phyloP scores from a whole-genome alignment of 2,888 invertebrate genomes.

The Drosophila melanocephala region DNA sequence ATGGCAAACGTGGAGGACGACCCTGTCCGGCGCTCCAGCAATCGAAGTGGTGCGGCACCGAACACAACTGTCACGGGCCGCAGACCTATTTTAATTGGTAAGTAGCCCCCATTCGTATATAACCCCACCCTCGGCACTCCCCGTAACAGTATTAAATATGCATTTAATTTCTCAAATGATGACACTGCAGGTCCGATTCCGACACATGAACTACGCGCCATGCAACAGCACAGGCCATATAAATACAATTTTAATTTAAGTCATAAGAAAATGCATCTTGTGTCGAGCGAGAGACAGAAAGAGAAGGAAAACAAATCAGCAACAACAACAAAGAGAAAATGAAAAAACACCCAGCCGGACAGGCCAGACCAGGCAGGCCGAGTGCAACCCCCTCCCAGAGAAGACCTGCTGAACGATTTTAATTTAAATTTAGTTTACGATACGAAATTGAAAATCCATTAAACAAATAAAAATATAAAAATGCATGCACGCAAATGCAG shows the following conservation, averaged over 20 bases:
- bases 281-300: constrained; percentile 37
- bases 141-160: constrained; percentile 29
- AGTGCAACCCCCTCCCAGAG: constrained; percentile 5
- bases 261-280: constrained; percentile 76
- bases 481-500: constrained; percentile 39
- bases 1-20: constrained; percentile 92
- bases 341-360: constrained; percentile 3
- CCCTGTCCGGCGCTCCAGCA: constrained; percentile 94
- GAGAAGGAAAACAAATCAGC: background rate
- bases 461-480: background rate
- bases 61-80: constrained; percentile 88
- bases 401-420: constrained; percentile 60
- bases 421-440: constrained; percentile 74
- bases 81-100: constrained; percentile 88
- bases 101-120: constrained; percentile 46
- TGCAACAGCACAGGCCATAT: constrained; percentile 48
- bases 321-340: background rate
- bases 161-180: constrained; percentile 40
- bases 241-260: constrained; percentile 81
- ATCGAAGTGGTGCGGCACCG: constrained; percentile 95
- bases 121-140: background rate
- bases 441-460: constrained; percentile 55
- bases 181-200: constrained; percentile 72
- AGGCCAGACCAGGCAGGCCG: constrained; percentile 16
- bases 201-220: constrained; percentile 77